Base-by-base conservation (phyloP, 2,797 vertebrate genomes). In the Glyptemys insculpta region DNA sequence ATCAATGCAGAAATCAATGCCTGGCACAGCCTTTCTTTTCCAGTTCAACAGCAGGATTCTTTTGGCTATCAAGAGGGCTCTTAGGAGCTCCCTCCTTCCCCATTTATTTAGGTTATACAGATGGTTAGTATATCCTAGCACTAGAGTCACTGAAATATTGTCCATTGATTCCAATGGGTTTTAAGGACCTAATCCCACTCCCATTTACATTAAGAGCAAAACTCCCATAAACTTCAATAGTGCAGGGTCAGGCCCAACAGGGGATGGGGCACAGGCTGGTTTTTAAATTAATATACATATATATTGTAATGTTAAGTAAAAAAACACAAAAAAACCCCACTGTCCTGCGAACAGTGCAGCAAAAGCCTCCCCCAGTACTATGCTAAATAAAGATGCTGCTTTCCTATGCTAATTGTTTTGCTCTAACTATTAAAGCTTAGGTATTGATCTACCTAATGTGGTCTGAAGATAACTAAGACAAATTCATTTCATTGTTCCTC, bases 41-140 rank as follows among this genome's bases (percentile, higher is more conserved):
- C 15, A 78, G n/a, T 57, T 56, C 68, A 59, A 37, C 47, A 47
- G 19, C n/a, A 47, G 14, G 56, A 88, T 41, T 91, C 95, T 97
- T 97, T 94, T 97, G 96, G 94, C 91, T 95, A 88, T 54, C 92
- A 47, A 72, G 4, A 74, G 85, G 95, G 94, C 88, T 96, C 92
- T 90, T 92, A 53, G 34, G 37, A 41, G 41, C 27, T 31, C 18
- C 44, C 25, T 16, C 81, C 90, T 84, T 85, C 65, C 83, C 91
- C 0, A 1, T 87, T 56, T 80, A 56, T 82, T 86, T 90, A 85
- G 74, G 81, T 95, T 59, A 84, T 49, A 52, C 12, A 89, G 85
- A 76, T 3, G 83, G 78, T 14, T 47, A 87, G 49, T 25, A 62
- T 8, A 23, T 53, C 79, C 19, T 65, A 59, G 72, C 53, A 83